These are phyloP conservation scores for Girardia tigrina DNA, from an alignment of 2,888 invertebrate genomes.

Conservation along the genomic window DNA sequence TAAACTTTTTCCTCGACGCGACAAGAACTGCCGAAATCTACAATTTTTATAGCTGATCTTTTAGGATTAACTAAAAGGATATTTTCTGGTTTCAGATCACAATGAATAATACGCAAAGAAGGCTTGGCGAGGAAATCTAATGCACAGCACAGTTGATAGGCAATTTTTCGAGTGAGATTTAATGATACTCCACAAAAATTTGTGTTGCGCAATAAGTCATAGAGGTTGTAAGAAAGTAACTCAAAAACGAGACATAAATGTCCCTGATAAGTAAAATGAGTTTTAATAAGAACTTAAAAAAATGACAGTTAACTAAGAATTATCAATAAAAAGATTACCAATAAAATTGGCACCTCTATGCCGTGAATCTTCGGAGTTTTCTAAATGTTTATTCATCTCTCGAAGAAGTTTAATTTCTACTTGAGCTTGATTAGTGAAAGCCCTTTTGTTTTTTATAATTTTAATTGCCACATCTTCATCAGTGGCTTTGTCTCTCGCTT, in stretches of 20 bases:
- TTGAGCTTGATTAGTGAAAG: conserved; percentile 99
- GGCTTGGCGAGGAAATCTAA: conserved; percentile 95
- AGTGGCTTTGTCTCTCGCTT: conserved; percentile 92
- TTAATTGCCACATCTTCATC: conserved; percentile 98
- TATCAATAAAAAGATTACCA: conserved; percentile 66
- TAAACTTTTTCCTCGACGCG: conserved; percentile 66
- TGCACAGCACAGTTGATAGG: conserved; percentile 97
- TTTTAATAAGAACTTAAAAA: conserved; percentile 98
- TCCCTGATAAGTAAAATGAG: conserved; percentile 99
- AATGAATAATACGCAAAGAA: conserved; percentile 66
- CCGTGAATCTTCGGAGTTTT: conserved; percentile 26
- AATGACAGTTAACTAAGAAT: conserved; percentile 99
- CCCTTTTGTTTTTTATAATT: conserved; percentile 99
- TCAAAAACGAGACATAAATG: conserved; percentile 99
- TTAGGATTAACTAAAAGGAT: conserved; percentile 98
- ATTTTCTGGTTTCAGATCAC: conserved; percentile 97
- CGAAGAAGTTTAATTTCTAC: conserved; percentile 98
- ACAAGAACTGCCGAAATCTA: conserved; percentile 76
- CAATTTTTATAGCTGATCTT: conserved; percentile 97
- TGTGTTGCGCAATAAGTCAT: conserved; percentile 95
- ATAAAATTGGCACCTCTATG: conserved; percentile 34
- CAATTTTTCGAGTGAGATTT: conserved; percentile 98
- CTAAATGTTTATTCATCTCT: conserved; percentile 86
- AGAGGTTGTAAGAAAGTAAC: conserved; percentile 94
- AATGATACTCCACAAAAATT: conserved; percentile 98